Evolutionary conservation across 2,113 vertebrate genomes (phyloP), one percentile per base, ranked within the genome.

Genomic region (Phylloscopus trochiloides): DNA sequence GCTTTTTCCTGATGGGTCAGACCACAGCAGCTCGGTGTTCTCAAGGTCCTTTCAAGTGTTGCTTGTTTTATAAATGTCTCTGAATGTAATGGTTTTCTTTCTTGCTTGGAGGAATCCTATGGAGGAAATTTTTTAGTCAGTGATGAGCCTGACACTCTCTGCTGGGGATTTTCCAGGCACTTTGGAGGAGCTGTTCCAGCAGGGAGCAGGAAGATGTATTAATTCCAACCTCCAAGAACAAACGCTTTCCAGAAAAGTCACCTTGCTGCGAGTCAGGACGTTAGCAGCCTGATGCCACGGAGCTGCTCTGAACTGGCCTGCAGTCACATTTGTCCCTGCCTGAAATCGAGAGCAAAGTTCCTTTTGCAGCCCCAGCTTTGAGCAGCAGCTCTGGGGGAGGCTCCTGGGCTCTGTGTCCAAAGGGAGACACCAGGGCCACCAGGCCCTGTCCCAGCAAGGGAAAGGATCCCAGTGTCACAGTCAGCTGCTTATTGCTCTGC

Each of bases 221-320:
- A 26, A 58, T 68, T 68, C 81, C 54, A 87, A 34, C 70, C 90
- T 42, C 77, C 3, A 2, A 75, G 87, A 84, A 72, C 66, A 92
- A 92, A 92, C 47, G 54, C 80, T 85, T 91, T 78, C 70, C 66
- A 61, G 0, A 96, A 92, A 92, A 84, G 91, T 96, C 84, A 90
- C 75, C 32, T 22, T 94, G 84, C 95, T 89, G 74, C 45, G 8
- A 91, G 94, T 4, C 48, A 48, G 57, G 90, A 18, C 66, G 17
- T 10, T 6, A 3, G 3, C 18, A 92, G 70, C 62, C 86, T 17
- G 32, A 14, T 54, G 42, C 51, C 61, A 36, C 18, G 6, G 52
- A 84, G 61, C 80, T 67, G 88, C 58, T 74, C 34, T 43, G 22
- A 38, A 10, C 43, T 36, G 79, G 42, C 82, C 91, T 22, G 51